Base-by-base conservation (phyloP, 2,888 invertebrate species). In the Lydus trimaculatus region DNA sequence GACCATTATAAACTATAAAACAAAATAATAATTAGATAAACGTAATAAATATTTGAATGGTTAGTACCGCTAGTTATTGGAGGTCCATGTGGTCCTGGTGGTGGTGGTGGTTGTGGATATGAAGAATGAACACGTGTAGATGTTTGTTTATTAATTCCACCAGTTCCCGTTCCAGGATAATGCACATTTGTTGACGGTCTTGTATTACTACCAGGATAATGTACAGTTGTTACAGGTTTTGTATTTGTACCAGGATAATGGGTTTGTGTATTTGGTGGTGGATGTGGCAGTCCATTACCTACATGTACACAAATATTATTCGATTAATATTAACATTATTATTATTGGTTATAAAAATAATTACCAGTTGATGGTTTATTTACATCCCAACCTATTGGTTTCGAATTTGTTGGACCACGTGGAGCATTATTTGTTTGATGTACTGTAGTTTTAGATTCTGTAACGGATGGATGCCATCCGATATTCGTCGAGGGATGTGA, bases 61-160 rank as follows among this genome's bases (percentile, higher is more conserved):
- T n/a, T n/a, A 31, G 2, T 20, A 9, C 25, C 25, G 15, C 61
- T 17, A 52, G 60, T 63, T 11, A 59, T 43, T 15, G 56, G 64
- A 0, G 71, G 65, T 17, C 61, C 67, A 36, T 65, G 64, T 31
- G 43, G 33, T 28, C 69, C 64, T 65, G 56, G 31, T 64, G 65
- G 28, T n/a, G 52, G 59, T 36, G 59, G 33, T 39, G 59, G 59
- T 43, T 17, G 9, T 28, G 31, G 1, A 6, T 11, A 43, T 17
- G 43, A 7, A 17, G n/a, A 7, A n/a, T 17, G 6, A 1, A 15
- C 15, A 36, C 4, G 13, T 36, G 36, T 36, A 13, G 13, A 13
- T 13, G 36, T 13, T 36, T 36, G 13, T 15, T 15, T 11, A 36
- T 36, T 13, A 5, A 36, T 36, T 36, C 36, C 36, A 36, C 3